These are phyloP conservation scores for Polyommatus iphigenia DNA, from an alignment of 2,888 invertebrate genomes.

Conservation along the genomic window DNA sequence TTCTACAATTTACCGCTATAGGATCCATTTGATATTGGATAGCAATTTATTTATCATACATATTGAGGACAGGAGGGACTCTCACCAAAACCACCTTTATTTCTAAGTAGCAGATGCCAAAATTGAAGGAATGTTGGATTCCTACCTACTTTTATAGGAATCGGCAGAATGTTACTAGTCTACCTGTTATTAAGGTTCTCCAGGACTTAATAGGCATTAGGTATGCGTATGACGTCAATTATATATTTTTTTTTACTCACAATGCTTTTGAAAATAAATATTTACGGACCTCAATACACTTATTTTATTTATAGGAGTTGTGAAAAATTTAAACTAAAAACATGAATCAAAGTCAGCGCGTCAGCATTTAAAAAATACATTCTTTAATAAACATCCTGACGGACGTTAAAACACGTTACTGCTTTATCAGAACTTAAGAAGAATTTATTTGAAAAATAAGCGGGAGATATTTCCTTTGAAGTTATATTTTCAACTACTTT, in stretches of 20 bases:
- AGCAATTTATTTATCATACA: constrained; percentile 81
- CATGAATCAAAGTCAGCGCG: background rate
- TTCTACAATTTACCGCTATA: constrained; percentile 75
- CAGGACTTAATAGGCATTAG: background rate
- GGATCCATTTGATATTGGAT: constrained; percentile 79
- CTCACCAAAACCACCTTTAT: constrained; percentile 16
- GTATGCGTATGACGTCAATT: too few relatives aligned
- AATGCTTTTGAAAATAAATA: background rate
- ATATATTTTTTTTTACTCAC: background rate
- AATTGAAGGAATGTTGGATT: background rate
- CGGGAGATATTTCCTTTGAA: constrained; percentile 25
- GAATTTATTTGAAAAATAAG: constrained; percentile 16
- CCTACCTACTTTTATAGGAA: background rate
- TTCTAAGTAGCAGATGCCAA: background rate
- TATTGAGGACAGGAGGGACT: constrained; percentile 61
- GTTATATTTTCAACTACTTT: constrained; percentile 29
- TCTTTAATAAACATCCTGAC: constrained; percentile 1
- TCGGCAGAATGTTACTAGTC: background rate
- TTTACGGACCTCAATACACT: too few relatives aligned
- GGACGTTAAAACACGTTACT: background rate
- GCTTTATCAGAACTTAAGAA: constrained; percentile 17
- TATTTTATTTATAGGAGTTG: background rate
- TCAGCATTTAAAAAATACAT: background rate
- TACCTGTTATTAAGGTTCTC: background rate
- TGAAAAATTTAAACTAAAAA: background rate